Base-by-base conservation (phyloP, 2,113 vertebrate species). In the Bubo blakistoni region DNA sequence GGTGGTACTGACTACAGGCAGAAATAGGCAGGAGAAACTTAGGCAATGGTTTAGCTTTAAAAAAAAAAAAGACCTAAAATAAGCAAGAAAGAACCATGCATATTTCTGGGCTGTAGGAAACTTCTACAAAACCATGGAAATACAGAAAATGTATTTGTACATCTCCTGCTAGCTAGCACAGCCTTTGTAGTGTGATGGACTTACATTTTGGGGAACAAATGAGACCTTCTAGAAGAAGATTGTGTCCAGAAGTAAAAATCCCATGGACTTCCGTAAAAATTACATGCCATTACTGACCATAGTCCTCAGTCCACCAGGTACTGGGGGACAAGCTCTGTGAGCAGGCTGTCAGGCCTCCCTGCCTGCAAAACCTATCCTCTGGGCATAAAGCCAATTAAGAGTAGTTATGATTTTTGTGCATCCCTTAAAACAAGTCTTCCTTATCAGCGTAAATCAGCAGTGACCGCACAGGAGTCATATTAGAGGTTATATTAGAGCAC, bases 231-330 rank as follows among this genome's bases (percentile, higher is more conserved):
- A 67, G 42, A 47, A 67, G 24, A 73, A 40, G 47, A 44, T 13
- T 11, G 0, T 54, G 18, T 66, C 30, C 58, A 66, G 32, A 65
- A 55, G 21, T 11, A 55, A 67, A 83, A 44, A 55, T 11, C 11
- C 9, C 15, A 7, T 9, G 16, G 19, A 29, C 15, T 58, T 80
- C 3, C 58, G 14, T 36, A 69, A 52, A 5, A 34, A 25, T 34
- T 34, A 15, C 1, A 1, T 25, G 10, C 22, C 11, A 14, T 12
- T 36, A 32, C 3, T 0, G 2, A 6, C 38, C 51, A 25, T 1
- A 30, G 12, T 20, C 7, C 7, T 20, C n/a, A 66, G 30, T 25
- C 22, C 13, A 9, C 3, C 22, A 34, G 9, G 38, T 34, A 42
- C 34, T 44, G 16, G 38, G 25, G 29, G 15, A 29, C 0, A 1